Evolutionary conservation across 2,797 vertebrate genomes (phyloP), one percentile per base, ranked within the genome.

Genomic region (Esox lucius): DNA sequence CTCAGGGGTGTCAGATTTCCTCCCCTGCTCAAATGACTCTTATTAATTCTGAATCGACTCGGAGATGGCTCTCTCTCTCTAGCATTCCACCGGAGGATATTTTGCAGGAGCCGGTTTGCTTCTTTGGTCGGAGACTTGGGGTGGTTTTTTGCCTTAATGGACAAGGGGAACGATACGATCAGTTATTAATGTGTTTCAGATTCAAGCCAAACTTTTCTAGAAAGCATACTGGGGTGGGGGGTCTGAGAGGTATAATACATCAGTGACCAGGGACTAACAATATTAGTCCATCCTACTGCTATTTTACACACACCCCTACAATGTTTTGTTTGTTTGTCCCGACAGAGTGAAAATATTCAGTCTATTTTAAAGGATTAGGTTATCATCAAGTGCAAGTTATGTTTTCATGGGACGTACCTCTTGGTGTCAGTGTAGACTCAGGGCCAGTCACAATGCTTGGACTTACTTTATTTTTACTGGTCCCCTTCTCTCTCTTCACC

Each of bases 31-130:
- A 83, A 78, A 87, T 83, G 70, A 69, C 74, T 78, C 76, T 85
- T 73, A 88, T 91, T 81, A 90, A 89, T 90, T 87, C 90, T 91
- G 80, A 48, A 91, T 87, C 66, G 73, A 70, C 70, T 80, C 8
- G 39, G 80, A 68, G 74, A 83, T 81, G n/a, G 16, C 33, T 42
- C 53, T 46, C 13, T 72, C 48, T 56, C 33, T n/a, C n/a, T 68
- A 11, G 17, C 46, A 70, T 53, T 53, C 46, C 48, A 51, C 46
- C 11, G 26, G 69, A 70, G 69, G 19, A 22, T 6, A 4, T 15
- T 68, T 48, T 4, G 35, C 39, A 22, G 35, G 48, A 48, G 56
- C 56, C 56, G 1, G 56, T 12, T 19, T 28, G 8, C 31, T 26
- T 49, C 26, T 70, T 11, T 16, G 31, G 46, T 28, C 68, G 17